A percentile compares a stretch with the other conserved stretches of the same genome.
These are phyloP conservation scores for Tetraneura akinire DNA, from an alignment of 1,140 invertebrate genomes.

Conservation along the genomic window DNA sequence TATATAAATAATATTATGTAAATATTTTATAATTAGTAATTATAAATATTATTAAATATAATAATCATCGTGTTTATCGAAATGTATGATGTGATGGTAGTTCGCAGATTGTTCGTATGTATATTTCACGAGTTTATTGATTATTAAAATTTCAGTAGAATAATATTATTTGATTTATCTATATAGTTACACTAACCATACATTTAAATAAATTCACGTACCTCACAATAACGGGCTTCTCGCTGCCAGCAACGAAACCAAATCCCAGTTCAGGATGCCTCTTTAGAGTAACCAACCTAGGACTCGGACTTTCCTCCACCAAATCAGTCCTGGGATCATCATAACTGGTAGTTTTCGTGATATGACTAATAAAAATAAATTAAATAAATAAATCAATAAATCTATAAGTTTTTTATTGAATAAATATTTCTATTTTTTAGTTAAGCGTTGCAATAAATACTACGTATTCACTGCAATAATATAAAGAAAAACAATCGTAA, in stretches of 20 bases:
- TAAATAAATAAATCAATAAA: too few species aligned
- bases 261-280: conserved; percentile 79
- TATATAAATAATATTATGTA: too few species aligned
- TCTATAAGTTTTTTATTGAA: not conserved
- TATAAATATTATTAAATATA: too few species aligned
- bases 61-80: too few species aligned
- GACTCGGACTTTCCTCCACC: conserved; percentile 72
- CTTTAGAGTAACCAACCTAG: conserved; percentile 71
- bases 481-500: not conserved
- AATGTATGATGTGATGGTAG: too few species aligned
- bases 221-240: conserved; percentile 86
- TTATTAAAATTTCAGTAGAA: too few species aligned
- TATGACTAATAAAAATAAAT: conserved; percentile 69
- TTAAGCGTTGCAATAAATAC: not conserved
- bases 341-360: conserved; percentile 87
- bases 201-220: conserved; percentile 58
- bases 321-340: conserved; percentile 72
- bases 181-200: too few species aligned
- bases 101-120: too few species aligned
- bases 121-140: too few species aligned
- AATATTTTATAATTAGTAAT: too few species aligned
- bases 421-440: not conserved
- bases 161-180: too few species aligned
- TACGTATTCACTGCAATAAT: too few species aligned
- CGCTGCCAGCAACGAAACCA: conserved; percentile 90